Evolutionary conservation across 2,888 invertebrate genomes (phyloP).

Genomic region (Tanypteryx hageni): DNA sequence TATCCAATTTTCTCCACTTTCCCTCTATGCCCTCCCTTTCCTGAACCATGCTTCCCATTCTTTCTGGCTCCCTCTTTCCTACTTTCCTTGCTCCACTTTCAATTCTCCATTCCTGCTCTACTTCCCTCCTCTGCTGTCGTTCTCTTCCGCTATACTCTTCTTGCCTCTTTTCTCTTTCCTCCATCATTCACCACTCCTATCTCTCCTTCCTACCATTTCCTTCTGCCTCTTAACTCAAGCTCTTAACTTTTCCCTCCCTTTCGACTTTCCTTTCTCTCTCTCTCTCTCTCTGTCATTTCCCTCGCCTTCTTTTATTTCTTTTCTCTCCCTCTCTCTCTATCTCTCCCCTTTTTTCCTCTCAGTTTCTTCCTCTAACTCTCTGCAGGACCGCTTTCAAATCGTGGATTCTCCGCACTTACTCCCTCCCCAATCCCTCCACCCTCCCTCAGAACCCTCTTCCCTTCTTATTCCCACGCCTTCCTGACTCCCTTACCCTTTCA

Average conservation of each 20-base stretch:
- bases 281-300: not conserved
- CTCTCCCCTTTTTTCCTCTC: too few relatives aligned
- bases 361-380: too few relatives aligned
- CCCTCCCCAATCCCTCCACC: too few relatives aligned
- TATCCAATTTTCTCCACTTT: not conserved
- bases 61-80: not conserved
- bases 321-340: too few relatives aligned
- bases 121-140: not conserved
- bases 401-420: too few relatives aligned
- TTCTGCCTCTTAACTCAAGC: too few relatives aligned
- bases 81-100: not conserved
- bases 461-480: slow-evolving; percentile 30
- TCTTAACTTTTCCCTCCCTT: not conserved
- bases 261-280: not conserved
- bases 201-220: too few relatives aligned
- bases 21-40: not conserved
- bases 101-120: not conserved
- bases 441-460: too few relatives aligned
- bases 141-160: too few relatives aligned
- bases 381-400: too few relatives aligned
- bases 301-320: not conserved
- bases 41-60: not conserved
- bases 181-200: too few relatives aligned
- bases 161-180: too few relatives aligned
- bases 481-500: slow-evolving; percentile 52